A percentile compares a stretch with the other conserved stretches of the same genome.
Conservation (phyloP, 2,888 invertebrate genomes). For the Epistrophella euchroma region DNA sequence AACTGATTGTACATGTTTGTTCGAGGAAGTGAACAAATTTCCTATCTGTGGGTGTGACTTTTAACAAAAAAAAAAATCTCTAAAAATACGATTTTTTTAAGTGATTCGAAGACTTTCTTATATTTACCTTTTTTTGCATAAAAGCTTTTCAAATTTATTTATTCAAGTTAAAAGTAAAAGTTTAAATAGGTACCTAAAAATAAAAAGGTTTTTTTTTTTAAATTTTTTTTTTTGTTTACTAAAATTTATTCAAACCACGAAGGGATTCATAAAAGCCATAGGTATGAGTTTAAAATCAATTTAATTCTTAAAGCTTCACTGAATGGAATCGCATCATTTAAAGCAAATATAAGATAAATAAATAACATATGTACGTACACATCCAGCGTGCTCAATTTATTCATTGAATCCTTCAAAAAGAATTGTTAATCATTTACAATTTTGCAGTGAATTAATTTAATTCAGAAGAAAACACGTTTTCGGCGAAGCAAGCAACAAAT, state of each 20-base stretch:
- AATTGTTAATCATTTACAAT: background rate
- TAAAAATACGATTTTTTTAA: background rate
- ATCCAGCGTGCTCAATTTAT: background rate
- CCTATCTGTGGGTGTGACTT: conserved; percentile 19
- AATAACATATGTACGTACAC: background rate
- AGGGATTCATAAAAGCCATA: background rate
- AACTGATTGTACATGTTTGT: conserved; percentile 24
- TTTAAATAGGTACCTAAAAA: background rate
- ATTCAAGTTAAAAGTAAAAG: background rate
- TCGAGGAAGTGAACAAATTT: background rate
- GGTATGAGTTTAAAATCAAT: background rate
- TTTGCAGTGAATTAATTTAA: background rate
- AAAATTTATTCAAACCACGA: conserved; percentile 1
- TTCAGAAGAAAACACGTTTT: conserved; percentile 12
- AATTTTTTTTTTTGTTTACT: background rate
- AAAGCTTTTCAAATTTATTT: background rate
- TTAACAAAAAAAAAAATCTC: conserved; percentile 5
- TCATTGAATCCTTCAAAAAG: background rate
- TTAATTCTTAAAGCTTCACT: background rate
- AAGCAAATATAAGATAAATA: background rate
- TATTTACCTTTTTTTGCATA: background rate
- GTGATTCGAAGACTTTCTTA: background rate
- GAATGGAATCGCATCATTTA: background rate
- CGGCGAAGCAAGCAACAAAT: background rate
- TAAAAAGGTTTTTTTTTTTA: background rate